Base-by-base conservation (phyloP, 1,140 invertebrate species). In the Ditylenchus dipsaci region DNA sequence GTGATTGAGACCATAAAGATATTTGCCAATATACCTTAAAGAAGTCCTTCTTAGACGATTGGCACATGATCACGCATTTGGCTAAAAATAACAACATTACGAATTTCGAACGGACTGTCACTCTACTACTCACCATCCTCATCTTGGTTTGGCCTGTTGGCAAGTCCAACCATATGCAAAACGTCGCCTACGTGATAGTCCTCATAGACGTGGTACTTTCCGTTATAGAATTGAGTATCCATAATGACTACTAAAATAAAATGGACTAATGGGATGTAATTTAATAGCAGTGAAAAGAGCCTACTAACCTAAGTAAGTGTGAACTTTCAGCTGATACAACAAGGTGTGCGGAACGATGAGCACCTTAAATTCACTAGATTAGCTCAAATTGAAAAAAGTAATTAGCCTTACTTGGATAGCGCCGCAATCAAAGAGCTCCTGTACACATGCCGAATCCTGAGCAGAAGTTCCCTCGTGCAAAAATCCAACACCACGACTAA, bases 121-220 rank as follows among this genome's bases (percentile, higher is more conserved):
- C 29, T 70, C 57, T 47, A 60, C 57, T 47, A 60, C 43, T 74
- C 68, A 59, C 92, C 90, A 84, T 96, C 92, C 26, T 93, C 89
- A 84, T 98, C 95, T 74, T 90, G 88, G 3, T 90, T 84, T 0
- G 94, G 93, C 30, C 94, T 85, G 74, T 86, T 87, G 26, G 86
- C 86, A 67, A 83, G 86, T 0, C 95, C 93, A 58, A 97, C 88
- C 95, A 98, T 98, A 85, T 98, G 94, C 11, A 99, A 85, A 0
- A 99, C 91, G 84, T 97, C 94, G 1, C 91, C 94, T 33, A 98
- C 89, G 0, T 94, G 92, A 84, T 97, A 99, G 85, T 98, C 95
- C 85, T 97, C 95, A 85, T 98, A 95, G 70, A 85, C 84, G 75
- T 88, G 88, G 49, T 85, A 84, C 77, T 96, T 95, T 58, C 95